A percentile compares a stretch with the other conserved stretches of the same genome.
These are phyloP conservation scores for Holothuria glaberrima DNA, from an alignment of 35 echinoderm and acorn worm species.

Conservation along the genomic window DNA sequence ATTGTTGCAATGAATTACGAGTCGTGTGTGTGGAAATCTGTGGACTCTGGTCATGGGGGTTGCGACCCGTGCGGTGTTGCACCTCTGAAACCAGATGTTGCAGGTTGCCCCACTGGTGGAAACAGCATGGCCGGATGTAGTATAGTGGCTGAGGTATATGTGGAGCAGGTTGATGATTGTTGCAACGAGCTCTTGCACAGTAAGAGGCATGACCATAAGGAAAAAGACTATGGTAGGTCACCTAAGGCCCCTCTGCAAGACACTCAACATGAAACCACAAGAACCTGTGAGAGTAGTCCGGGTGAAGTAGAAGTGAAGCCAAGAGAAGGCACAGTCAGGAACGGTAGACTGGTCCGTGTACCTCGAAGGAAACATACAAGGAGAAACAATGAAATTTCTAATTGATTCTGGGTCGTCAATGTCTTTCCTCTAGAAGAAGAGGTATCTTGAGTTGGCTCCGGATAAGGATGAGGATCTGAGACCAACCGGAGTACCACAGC, in stretches of 20 bases:
- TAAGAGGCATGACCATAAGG: neutral
- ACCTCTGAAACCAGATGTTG: neutral
- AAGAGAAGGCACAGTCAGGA: neutral
- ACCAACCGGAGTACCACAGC: neutral
- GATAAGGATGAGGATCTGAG: neutral
- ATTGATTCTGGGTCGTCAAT: conserved; percentile 15
- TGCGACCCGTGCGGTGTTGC: conserved; percentile 20
- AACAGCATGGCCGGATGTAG: neutral
- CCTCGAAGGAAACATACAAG: neutral
- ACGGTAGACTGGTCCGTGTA: neutral
- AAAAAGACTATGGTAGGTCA: neutral
- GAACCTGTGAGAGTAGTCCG: neutral
- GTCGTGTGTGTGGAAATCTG: neutral
- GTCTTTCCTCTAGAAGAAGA: neutral
- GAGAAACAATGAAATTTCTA: neutral
- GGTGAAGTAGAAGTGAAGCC: neutral
- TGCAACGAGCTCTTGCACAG: neutral
- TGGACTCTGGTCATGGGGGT: conserved; percentile 16
- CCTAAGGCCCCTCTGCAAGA: neutral
- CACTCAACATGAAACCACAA: neutral
- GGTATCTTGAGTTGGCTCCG: neutral
- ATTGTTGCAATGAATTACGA: neutral
- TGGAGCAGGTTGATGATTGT: conserved; percentile 37
- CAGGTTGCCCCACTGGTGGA: neutral
- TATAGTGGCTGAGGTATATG: neutral